Percentiles rank a stretch among this genome's conserved stretches.
phyloP scores from a whole-genome alignment of 2,113 vertebrate genomes.

The Rhipidura dahli region DNA sequence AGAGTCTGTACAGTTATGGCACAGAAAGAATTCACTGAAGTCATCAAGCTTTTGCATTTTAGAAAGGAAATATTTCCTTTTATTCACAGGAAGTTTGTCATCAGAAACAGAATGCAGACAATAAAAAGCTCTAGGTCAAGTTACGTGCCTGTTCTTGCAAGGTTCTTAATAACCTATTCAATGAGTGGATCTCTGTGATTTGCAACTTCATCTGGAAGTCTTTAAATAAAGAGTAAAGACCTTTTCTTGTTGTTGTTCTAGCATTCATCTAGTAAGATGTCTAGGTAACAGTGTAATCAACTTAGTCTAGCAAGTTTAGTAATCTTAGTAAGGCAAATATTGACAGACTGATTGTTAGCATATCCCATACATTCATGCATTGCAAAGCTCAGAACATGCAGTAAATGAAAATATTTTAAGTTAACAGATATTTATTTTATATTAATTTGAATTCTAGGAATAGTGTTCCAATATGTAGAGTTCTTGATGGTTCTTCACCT shows the following conservation, averaged over 20 bases:
- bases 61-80: not conserved
- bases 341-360: not conserved
- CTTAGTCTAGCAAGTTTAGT: not conserved
- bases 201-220: not conserved
- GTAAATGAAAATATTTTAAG: not conserved
- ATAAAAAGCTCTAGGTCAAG: not conserved
- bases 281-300: not conserved
- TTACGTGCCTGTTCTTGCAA: not conserved
- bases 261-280: not conserved
- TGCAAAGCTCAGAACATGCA: not conserved
- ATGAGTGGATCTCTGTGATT: not conserved
- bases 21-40: not conserved
- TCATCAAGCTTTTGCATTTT: not conserved
- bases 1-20: not conserved
- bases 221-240: not conserved
- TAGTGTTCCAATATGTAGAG: not conserved
- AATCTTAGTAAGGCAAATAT: not conserved
- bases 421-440: not conserved
- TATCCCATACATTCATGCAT: not conserved
- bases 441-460: not conserved
- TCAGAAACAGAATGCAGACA: not conserved
- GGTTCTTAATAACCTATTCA: not conserved
- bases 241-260: not conserved
- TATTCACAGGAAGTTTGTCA: not conserved
- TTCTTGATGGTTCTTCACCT: not conserved